A percentile compares a stretch with the other conserved stretches of the same genome.
Conservation (phyloP, 2,888 invertebrate species). For the Frankliniella intonsa region DNA sequence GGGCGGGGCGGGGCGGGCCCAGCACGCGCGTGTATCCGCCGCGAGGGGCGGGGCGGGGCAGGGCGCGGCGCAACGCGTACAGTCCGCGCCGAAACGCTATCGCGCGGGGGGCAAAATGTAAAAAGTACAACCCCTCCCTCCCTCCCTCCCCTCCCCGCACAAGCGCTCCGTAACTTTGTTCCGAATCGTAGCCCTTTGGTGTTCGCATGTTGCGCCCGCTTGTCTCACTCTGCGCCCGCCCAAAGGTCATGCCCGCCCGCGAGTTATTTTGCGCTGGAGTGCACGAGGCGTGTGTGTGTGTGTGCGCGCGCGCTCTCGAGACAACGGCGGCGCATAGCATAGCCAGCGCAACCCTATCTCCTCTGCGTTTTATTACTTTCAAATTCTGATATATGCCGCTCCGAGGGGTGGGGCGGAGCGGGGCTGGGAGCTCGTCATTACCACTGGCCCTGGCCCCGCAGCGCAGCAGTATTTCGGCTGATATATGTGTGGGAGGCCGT, state of each 20-base stretch:
- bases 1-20: not conserved
- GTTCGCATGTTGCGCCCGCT: not conserved
- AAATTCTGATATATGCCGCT: constrained; percentile 16
- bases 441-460: not conserved
- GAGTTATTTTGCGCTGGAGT: too few relatives aligned
- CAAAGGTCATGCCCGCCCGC: too few relatives aligned
- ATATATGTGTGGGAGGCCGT: not conserved
- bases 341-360: not conserved
- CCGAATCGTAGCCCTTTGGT: not conserved
- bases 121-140: too few relatives aligned
- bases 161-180: too few relatives aligned
- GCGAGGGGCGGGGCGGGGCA: too few relatives aligned
- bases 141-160: too few relatives aligned
- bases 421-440: not conserved
- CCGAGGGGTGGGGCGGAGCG: not conserved
- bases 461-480: not conserved
- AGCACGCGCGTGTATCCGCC: too few relatives aligned
- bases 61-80: not conserved
- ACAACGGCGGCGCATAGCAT: not conserved
- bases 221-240: too few relatives aligned
- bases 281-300: not conserved
- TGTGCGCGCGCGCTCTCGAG: not conserved
- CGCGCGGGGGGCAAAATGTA: too few relatives aligned
- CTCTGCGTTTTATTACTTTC: constrained; percentile 15
- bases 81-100: not conserved